Evolutionary conservation across 2,888 invertebrate species (phyloP).

Genomic region (Liposcelis brunnea): DNA sequence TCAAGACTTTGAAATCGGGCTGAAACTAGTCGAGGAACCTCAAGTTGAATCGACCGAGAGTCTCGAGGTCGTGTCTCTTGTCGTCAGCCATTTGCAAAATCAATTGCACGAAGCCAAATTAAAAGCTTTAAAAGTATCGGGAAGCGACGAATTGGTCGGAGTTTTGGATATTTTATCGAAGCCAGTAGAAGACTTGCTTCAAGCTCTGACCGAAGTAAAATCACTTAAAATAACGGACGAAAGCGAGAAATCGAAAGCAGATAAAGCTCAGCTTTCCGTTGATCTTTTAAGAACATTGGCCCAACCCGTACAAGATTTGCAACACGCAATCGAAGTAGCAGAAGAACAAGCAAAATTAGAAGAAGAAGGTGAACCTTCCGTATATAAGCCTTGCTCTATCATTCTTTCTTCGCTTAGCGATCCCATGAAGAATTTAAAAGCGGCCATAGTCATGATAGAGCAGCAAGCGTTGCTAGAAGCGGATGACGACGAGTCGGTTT

Average conservation of each 20-base stretch:
- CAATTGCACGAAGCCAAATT: constrained; percentile 6
- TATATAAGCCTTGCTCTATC: constrained; percentile 10
- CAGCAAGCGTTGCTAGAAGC: constrained; percentile 5
- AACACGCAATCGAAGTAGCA: constrained; percentile 31
- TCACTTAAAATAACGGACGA: constrained; percentile 5
- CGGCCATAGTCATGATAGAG: constrained; percentile 13
- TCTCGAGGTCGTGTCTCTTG: constrained; percentile 2
- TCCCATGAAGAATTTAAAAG: constrained; percentile 13
- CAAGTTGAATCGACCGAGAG: background rate
- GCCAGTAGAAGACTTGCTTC: background rate
- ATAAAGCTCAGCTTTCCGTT: constrained; percentile 4
- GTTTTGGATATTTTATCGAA: constrained; percentile 5
- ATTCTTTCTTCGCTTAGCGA: constrained; percentile 13
- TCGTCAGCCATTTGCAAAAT: constrained; percentile 2
- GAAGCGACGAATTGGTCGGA: constrained; percentile 6
- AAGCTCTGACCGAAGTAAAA: constrained; percentile 5
- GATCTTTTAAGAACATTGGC: constrained; percentile 13
- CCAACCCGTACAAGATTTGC: constrained; percentile 32
- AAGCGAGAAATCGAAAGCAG: constrained; percentile 6
- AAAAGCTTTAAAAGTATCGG: constrained; percentile 3
- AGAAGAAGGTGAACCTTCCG: constrained; percentile 20
- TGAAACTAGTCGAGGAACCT: constrained; percentile 17
- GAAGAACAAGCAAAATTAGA: constrained; percentile 36
- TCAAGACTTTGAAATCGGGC: constrained; percentile 20
- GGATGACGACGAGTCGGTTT: constrained; percentile 3